phyloP scores from a whole-genome alignment of 2,797 vertebrate species.

The Simalia tracyae region DNA sequence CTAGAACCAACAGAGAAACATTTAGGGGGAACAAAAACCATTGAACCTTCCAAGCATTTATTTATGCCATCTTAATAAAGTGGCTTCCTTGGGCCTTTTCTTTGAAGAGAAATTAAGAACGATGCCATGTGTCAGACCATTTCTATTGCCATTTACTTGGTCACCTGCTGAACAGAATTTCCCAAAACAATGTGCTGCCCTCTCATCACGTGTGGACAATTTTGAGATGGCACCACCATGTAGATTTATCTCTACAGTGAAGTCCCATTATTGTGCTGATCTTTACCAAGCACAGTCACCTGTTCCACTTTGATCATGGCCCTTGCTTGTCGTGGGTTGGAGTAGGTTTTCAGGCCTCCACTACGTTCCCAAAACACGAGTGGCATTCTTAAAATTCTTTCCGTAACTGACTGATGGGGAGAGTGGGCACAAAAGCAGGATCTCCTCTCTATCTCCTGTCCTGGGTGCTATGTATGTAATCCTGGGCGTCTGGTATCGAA shows the following conservation, averaged over 20 bases:
- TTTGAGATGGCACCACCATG: constrained; percentile 1
- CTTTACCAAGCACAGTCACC: neutral
- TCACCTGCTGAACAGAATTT: neutral
- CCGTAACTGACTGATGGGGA: neutral
- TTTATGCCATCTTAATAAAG: neutral
- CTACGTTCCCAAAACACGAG: neutral
- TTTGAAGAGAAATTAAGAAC: neutral
- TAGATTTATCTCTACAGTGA: neutral
- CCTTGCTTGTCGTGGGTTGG: neutral
- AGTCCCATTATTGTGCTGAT: neutral
- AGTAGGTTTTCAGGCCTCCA: too few species aligned
- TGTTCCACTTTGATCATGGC: neutral
- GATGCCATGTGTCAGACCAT: neutral
- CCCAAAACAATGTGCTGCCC: neutral
- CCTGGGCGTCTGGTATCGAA: neutral
- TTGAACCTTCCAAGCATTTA: neutral
- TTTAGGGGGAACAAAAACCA: neutral
- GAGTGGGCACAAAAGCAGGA: neutral
- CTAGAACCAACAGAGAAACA: neutral
- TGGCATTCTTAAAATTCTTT: neutral
- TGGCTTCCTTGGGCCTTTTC: neutral
- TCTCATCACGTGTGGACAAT: neutral
- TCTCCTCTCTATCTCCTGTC: neutral
- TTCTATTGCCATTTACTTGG: neutral
- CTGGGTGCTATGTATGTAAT: neutral